Conservation (phyloP, 2,113 vertebrate genomes). For the Oncorhynchus nerka region DNA sequence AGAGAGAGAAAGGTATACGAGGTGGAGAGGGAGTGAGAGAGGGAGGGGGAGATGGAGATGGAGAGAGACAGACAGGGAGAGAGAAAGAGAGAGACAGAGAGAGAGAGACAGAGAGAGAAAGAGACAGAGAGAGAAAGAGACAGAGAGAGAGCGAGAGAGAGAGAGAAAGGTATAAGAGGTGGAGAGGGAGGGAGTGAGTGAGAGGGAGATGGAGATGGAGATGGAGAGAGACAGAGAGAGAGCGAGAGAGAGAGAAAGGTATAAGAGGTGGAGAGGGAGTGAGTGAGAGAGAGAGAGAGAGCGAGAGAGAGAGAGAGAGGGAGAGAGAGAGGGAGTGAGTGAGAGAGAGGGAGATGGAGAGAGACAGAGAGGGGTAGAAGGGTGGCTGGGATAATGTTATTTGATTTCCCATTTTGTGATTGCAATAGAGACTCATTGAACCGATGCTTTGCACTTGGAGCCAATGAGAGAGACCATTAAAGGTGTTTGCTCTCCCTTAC, state of each 20-base stretch:
- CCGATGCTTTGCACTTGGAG: constrained; percentile 88
- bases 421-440: constrained; percentile 98
- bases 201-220: constrained; percentile 34
- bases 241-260: too few species aligned
- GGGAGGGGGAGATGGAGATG: too few species aligned
- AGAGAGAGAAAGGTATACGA: too few species aligned
- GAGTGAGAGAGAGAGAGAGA: too few species aligned
- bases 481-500: constrained; percentile 84
- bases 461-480: constrained; percentile 94
- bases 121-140: too few species aligned
- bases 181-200: constrained; percentile 34
- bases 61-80: too few species aligned
- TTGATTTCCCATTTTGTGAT: constrained; percentile 99
- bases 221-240: constrained; percentile 1
- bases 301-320: too few species aligned
- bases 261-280: too few species aligned
- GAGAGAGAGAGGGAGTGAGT: too few species aligned
- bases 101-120: not conserved
- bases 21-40: too few species aligned
- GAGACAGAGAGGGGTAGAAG: constrained; percentile 49
- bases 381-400: constrained; percentile 85
- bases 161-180: too few species aligned
- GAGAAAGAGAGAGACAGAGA: too few species aligned
- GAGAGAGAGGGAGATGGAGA: constrained; percentile 30
- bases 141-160: not conserved